A percentile compares a stretch with the other conserved stretches of the same genome.
Evolutionary conservation across 1,140 invertebrate species (phyloP).

Genomic region (Ips nitidus): DNA sequence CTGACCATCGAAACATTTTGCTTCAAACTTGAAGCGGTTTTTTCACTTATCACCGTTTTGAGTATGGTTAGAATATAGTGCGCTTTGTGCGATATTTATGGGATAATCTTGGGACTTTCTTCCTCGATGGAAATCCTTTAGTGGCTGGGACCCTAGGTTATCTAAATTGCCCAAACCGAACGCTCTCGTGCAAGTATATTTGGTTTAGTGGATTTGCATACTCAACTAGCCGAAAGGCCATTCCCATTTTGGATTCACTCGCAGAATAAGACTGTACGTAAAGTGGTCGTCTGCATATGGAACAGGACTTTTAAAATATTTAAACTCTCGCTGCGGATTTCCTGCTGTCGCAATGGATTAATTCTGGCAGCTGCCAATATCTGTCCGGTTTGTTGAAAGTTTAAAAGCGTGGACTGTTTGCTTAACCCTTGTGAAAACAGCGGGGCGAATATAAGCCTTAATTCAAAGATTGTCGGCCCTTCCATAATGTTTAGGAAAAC

Average conservation of each 20-base stretch:
- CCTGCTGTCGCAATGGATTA: too few species aligned
- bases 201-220: slow-evolving; percentile 25
- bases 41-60: neutral
- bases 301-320: too few species aligned
- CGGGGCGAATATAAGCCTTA: neutral
- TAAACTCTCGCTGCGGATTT: too few species aligned
- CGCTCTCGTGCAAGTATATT: slow-evolving; percentile 15
- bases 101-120: slow-evolving; percentile 3
- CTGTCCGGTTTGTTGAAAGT: neutral
- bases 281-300: neutral
- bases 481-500: slow-evolving; percentile 6
- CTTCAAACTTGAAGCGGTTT: neutral
- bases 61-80: neutral
- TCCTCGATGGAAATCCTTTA: neutral
- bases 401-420: neutral
- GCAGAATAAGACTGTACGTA: slow-evolving; percentile 13
- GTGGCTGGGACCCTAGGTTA: slow-evolving; percentile 3
- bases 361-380: too few species aligned
- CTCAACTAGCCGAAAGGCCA: slow-evolving; percentile 13
- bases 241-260: slow-evolving; percentile 5
- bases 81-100: neutral
- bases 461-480: slow-evolving; percentile 10
- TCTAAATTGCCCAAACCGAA: slow-evolving; percentile 22
- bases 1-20: neutral
- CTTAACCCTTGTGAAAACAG: neutral